Evolutionary conservation across 2,888 invertebrate species (phyloP).

Genomic region (Heteromyza rotundicornis): DNA sequence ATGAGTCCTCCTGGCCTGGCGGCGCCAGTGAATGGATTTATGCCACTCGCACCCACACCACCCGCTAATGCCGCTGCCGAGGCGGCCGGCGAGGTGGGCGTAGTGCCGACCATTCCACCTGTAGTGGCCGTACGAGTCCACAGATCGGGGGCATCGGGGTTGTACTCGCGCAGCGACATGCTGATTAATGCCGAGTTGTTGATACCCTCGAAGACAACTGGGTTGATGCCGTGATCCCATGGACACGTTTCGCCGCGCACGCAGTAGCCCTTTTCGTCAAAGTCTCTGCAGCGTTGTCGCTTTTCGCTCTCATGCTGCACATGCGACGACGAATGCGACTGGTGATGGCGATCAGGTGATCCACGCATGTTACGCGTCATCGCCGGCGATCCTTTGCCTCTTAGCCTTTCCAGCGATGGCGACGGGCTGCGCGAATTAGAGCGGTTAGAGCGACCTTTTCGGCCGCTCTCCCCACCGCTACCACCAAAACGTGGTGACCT

Average conservation of each 20-base stretch:
- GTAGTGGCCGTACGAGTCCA: constrained; percentile 60
- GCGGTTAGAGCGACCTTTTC: constrained; percentile 40
- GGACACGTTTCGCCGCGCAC: constrained; percentile 96
- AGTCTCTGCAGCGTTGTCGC: constrained; percentile 83
- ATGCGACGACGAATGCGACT: constrained; percentile 12
- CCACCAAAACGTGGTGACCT: constrained; percentile 46
- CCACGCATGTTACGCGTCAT: constrained; percentile 30
- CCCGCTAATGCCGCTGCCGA: constrained; percentile 14
- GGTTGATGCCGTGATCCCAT: constrained; percentile 96
- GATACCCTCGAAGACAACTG: constrained; percentile 91
- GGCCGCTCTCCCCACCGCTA: constrained; percentile 29
- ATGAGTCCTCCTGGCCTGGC: constrained; percentile 50
- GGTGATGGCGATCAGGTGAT: constrained; percentile 46
- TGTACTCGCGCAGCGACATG: constrained; percentile 70
- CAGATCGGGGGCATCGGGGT: constrained; percentile 83
- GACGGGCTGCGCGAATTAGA: constrained; percentile 58
- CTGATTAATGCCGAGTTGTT: constrained; percentile 61
- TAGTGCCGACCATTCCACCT: constrained; percentile 33
- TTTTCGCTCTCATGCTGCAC: constrained; percentile 48
- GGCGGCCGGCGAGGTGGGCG: constrained; percentile 34
- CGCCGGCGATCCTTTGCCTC: constrained; percentile 36
- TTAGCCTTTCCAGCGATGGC: constrained; percentile 51
- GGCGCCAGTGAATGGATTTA: constrained; percentile 57
- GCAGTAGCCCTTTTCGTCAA: constrained; percentile 94
- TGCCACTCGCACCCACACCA: constrained; percentile 33